phyloP scores from a whole-genome alignment of 2,797 vertebrate genomes.

The Pogonophryne albipinna region DNA sequence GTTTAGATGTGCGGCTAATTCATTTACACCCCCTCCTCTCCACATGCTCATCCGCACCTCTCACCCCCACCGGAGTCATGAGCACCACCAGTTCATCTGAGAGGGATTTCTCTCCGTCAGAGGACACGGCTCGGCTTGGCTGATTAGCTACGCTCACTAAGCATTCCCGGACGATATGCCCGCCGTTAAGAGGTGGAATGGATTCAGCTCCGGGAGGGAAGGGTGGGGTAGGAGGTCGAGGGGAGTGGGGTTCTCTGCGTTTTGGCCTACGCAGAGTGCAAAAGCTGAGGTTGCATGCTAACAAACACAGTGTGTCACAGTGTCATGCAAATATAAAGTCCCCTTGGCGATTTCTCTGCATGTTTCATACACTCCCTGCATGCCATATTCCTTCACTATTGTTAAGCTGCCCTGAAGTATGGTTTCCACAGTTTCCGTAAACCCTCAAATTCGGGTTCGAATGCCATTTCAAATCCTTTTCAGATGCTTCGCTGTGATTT shows the following conservation, averaged over 20 bases:
- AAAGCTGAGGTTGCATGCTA: slow-evolving; percentile 76
- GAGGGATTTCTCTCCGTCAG: slow-evolving; percentile 77
- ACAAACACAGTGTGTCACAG: slow-evolving; percentile 81
- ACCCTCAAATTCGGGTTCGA: slow-evolving; percentile 36
- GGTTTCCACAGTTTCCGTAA: slow-evolving; percentile 32
- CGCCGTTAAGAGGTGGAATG: slow-evolving; percentile 71
- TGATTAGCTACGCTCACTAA: slow-evolving; percentile 79
- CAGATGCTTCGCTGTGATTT: slow-evolving; percentile 53
- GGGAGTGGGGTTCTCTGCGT: not conserved
- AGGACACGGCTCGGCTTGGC: slow-evolving; percentile 79
- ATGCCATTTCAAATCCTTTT: slow-evolving; percentile 63
- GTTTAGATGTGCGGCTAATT: slow-evolving; percentile 84
- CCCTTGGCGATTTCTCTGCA: slow-evolving; percentile 56
- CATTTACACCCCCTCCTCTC: slow-evolving; percentile 67
- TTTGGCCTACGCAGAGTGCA: slow-evolving; percentile 54
- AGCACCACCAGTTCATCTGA: slow-evolving; percentile 82
- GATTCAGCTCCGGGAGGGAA: slow-evolving; percentile 62
- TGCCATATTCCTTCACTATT: slow-evolving; percentile 23
- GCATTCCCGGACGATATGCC: slow-evolving; percentile 61
- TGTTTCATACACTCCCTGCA: slow-evolving; percentile 56
- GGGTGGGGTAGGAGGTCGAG: slow-evolving; percentile 5
- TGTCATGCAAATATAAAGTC: slow-evolving; percentile 80
- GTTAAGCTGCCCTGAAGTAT: slow-evolving; percentile 44
- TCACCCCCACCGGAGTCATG: slow-evolving; percentile 63
- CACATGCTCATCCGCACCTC: slow-evolving; percentile 20